Evolutionary conservation across 2,113 vertebrate species (phyloP).

Genomic region (Candoia aspera): DNA sequence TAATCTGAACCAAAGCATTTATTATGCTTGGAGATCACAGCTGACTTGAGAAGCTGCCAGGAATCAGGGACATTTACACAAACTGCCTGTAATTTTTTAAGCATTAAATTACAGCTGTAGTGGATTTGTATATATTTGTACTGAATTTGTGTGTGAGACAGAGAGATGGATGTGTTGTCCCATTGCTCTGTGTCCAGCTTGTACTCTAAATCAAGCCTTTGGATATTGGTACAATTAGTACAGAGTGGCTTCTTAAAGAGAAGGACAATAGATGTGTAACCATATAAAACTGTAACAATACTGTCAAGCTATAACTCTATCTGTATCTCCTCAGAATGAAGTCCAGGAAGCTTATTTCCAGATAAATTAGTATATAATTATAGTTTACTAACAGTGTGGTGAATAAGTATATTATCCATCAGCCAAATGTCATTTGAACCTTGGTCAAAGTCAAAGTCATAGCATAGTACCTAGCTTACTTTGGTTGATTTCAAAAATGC

Average conservation of each 20-base stretch:
- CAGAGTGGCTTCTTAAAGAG: not conserved
- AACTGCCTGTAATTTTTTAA: constrained; percentile 62
- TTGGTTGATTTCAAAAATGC: not conserved
- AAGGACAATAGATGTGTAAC: not conserved
- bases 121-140: constrained; percentile 32
- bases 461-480: not conserved
- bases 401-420: not conserved
- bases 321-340: not conserved
- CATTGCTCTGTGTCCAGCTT: constrained; percentile 27
- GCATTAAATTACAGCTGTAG: constrained; percentile 58
- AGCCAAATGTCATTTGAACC: not conserved
- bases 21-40: constrained; percentile 68
- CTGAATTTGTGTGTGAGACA: constrained; percentile 7
- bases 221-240: constrained; percentile 23
- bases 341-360: not conserved
- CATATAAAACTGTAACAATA: not conserved
- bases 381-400: constrained; percentile 10
- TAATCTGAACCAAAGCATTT: constrained; percentile 68
- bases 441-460: not conserved
- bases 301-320: not conserved
- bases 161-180: constrained; percentile 45
- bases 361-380: not conserved
- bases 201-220: constrained; percentile 31
- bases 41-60: constrained; percentile 66
- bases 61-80: constrained; percentile 61